Evolutionary conservation across 2,113 vertebrate genomes (phyloP), one percentile per base, ranked within the genome.

Genomic region (Xerus inauris): DNA sequence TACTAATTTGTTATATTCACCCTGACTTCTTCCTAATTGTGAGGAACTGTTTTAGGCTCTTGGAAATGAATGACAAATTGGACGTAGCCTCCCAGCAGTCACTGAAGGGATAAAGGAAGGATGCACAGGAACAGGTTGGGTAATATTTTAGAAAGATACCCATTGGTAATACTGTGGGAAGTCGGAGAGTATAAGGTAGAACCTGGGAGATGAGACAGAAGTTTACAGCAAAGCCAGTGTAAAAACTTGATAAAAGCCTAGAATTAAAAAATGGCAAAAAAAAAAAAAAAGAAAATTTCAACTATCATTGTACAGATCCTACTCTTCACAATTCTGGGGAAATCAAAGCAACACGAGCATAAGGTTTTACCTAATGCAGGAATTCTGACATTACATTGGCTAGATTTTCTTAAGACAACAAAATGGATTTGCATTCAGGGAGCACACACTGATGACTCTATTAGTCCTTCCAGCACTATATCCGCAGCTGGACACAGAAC

Each of bases 61-160:
- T 35, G 59, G 32, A 80, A 77, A 91, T 89, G 51, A 87, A 35
- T 6, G 32, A 75, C 59, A 81, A 72, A 73, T 19, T 35, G 82
- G 47, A 92, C 22, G 22, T 24, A 49, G 40, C 19, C n/a, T 94
- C 75, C 57, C 47, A n/a, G 54, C 16, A 59, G 64, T 65, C 40
- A 65, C 24, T 81, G 64, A 94, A 87, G 10, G 19, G 38, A 75
- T 90, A 83, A 73, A 81, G 28, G 22, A 84, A 38, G 54, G 32
- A 79, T 45, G 40, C 16, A 69, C 3, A 51, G 35, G 26, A 49
- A 9, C 4, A 65, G 24, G 14, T 3, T 86, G 30, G n/a, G 73
- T 82, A 75, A 83, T 51, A 73, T 62, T 92, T 89, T 62, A 89
- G 49, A 94, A 92, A 87, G 20, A 81, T 28, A 5, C 47, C 67